Evolutionary conservation across 2,113 vertebrate genomes (phyloP).

Genomic region (Okapia johnstoni): DNA sequence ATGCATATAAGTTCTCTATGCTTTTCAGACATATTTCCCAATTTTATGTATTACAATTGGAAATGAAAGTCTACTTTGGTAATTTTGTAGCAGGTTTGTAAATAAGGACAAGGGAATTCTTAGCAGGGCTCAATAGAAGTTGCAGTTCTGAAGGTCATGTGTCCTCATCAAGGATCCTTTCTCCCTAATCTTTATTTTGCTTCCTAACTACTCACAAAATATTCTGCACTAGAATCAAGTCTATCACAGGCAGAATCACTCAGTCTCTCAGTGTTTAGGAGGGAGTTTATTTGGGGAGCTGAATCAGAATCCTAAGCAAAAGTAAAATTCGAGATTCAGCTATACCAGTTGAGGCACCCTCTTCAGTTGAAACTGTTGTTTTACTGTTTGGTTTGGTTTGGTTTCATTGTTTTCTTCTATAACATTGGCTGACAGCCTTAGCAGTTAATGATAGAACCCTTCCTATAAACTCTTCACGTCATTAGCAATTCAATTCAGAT

Average conservation of each 20-base stretch:
- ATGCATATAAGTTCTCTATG: conserved; percentile 21
- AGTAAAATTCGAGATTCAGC: background rate
- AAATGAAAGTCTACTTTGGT: background rate
- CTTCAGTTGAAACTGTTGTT: background rate
- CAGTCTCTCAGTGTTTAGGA: background rate
- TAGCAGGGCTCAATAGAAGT: background rate
- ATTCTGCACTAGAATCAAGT: background rate
- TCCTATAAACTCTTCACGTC: background rate
- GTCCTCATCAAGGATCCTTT: background rate
- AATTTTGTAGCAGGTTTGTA: background rate
- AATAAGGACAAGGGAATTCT: background rate
- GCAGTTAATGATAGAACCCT: background rate
- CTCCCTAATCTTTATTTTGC: background rate
- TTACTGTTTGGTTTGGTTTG: background rate
- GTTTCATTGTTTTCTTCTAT: background rate
- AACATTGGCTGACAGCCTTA: background rate
- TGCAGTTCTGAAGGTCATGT: background rate
- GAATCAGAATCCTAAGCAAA: background rate
- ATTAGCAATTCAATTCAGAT: background rate
- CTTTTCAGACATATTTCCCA: conserved; percentile 15
- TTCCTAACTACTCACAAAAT: background rate
- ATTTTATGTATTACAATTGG: background rate
- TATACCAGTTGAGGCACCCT: rapidly evolving
- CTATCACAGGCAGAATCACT: background rate
- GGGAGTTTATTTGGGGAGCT: background rate